Base-by-base conservation (phyloP, 2,888 invertebrate genomes). In the Synergus umbraculus region DNA sequence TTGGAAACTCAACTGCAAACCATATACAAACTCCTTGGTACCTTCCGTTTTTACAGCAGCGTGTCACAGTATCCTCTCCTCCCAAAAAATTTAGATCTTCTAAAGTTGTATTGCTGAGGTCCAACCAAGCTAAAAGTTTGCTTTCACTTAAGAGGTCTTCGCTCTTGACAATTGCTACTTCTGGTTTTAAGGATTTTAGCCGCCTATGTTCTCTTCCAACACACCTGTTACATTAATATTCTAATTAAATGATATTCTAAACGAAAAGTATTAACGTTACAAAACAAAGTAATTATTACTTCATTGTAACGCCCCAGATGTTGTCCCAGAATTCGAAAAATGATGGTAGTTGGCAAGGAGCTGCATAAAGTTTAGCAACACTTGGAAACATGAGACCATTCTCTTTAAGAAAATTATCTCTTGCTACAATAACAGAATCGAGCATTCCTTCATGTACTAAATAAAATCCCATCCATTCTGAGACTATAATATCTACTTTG, bases 401-500 rank as follows among this genome's bases (percentile, higher is more conserved):
- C 37, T 94, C 93, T 88, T 95, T 96, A 0, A 98, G 93, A 91
- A 96, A 97, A 83, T 94, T 94, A 89, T 98, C 97, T 86, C 97
- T 93, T 0, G 98, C 98, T 86, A 93, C 93, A 13, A 98, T 92
- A 4, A 99, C 96, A 0, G 98, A 97, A 91, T 98, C 97, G 78
- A 99, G 91, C 99, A 99, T 99, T 9, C 97, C 98, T 92, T 99
- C 98, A 90, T 98, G 98, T 18, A 99, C 93, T 49, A 99, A 93
- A 92, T 98, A 98, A 92, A 98, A 98, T 0, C 98, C 98, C 98
- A 99, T 99, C 98, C 98, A 99, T 93, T 99, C 98, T 0, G 98
- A 98, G 7, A 99, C 95, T 83, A 99, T 97, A 12, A 97, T 94
- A 92, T 98, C 98, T 1, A 97, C 96, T 92, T 96, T 95, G 10